A percentile compares a stretch with the other conserved stretches of the same genome.
phyloP scores from a whole-genome alignment of 2,797 vertebrate species.

The Nothura maculosa region DNA sequence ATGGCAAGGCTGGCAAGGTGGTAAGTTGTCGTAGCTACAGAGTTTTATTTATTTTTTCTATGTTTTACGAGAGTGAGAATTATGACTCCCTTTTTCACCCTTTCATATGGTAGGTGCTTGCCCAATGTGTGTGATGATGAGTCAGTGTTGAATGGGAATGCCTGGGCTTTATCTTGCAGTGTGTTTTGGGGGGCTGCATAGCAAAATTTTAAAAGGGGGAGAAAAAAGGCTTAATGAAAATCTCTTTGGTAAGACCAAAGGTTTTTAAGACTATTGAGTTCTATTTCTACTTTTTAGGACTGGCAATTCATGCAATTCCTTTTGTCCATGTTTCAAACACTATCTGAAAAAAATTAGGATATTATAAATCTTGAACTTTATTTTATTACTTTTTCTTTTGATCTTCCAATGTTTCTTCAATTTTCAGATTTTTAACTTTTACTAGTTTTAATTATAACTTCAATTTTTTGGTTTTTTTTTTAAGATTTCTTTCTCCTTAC shows the following conservation, averaged over 20 bases:
- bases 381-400: background rate
- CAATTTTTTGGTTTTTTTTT: background rate
- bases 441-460: background rate
- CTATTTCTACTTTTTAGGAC: background rate
- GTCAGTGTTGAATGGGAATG: background rate
- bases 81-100: constrained; percentile 44
- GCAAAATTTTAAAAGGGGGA: background rate
- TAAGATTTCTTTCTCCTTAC: background rate
- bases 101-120: background rate
- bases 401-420: background rate
- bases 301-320: background rate
- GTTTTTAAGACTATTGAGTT: background rate
- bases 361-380: background rate
- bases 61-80: constrained; percentile 33
- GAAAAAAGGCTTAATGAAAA: background rate
- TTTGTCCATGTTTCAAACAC: background rate
- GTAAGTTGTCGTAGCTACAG: background rate
- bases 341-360: background rate
- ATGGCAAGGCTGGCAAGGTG: background rate
- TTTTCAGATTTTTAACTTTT: background rate
- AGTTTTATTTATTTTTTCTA: constrained; percentile 32
- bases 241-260: background rate
- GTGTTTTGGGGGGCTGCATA: background rate
- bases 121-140: background rate
- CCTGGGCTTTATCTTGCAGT: background rate